Percentiles rank a stretch among this genome's conserved stretches.
Evolutionary conservation across 2,888 invertebrate genomes (phyloP).

Genomic region (Plebejus argus): DNA sequence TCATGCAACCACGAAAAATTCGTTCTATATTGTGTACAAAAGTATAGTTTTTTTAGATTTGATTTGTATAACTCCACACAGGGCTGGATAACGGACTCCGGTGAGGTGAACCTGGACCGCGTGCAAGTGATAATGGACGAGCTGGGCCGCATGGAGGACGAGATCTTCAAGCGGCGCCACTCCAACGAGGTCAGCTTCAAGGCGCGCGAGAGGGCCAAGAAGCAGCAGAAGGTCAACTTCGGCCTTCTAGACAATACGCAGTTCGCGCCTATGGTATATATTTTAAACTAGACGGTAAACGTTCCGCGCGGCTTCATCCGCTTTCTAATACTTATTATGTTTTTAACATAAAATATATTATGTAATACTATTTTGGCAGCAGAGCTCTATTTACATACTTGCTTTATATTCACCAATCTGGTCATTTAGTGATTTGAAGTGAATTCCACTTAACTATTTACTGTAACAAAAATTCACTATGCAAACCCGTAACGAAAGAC

Average conservation of each 20-base stretch:
- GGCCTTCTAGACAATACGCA: constrained; percentile 86
- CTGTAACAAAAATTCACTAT: too few species aligned
- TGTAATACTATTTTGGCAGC: too few species aligned
- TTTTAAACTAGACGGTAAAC: too few species aligned
- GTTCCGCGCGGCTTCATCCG: too few species aligned
- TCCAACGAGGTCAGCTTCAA: constrained; percentile 91
- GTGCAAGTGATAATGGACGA: constrained; percentile 98
- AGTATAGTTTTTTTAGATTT: neutral
- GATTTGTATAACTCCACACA: constrained; percentile 53
- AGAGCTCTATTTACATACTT: too few species aligned
- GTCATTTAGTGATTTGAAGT: too few species aligned
- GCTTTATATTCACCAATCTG: too few species aligned
- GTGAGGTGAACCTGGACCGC: constrained; percentile 94
- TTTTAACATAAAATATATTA: too few species aligned
- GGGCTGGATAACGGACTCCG: constrained; percentile 97
- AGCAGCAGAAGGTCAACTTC: constrained; percentile 85
- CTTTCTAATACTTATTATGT: too few species aligned
- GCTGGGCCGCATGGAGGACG: constrained; percentile 96
- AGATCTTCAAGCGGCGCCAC: constrained; percentile 97
- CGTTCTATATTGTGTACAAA: too few species aligned
- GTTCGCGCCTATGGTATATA: constrained; percentile 86
- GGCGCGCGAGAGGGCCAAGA: constrained; percentile 87
- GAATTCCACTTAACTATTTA: too few species aligned
- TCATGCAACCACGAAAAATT: too few species aligned
- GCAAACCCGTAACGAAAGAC: neutral